phyloP scores from a whole-genome alignment of 2,113 vertebrate species.

The Cheilinus undulatus region DNA sequence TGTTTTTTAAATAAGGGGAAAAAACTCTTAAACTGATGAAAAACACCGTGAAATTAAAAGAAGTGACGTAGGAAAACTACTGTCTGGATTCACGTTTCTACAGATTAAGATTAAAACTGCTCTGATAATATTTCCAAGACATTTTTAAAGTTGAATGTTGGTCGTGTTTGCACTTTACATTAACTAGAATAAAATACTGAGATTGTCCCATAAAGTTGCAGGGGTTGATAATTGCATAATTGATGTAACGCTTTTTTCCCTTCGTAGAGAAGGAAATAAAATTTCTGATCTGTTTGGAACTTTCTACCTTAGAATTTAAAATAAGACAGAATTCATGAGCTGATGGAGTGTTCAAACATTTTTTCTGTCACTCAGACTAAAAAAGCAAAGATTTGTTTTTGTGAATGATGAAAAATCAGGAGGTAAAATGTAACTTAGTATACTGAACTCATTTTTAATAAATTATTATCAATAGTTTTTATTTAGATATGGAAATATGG shows the following conservation, averaged over 20 bases:
- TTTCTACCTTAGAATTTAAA: too few species aligned
- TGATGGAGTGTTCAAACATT: too few species aligned
- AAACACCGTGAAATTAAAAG: background rate
- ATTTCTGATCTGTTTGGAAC: too few species aligned
- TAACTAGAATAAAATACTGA: background rate
- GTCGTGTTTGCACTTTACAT: background rate
- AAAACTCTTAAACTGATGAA: background rate
- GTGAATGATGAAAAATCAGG: background rate
- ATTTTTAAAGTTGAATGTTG: too few species aligned
- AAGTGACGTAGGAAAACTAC: background rate
- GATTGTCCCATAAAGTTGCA: constrained; percentile 3
- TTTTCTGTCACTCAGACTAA: background rate
- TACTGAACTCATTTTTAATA: background rate
- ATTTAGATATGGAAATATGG: too few species aligned
- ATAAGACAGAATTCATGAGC: too few species aligned
- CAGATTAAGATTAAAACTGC: background rate
- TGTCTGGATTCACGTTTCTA: background rate
- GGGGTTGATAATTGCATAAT: too few species aligned
- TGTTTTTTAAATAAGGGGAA: too few species aligned
- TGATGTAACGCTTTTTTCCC: too few species aligned
- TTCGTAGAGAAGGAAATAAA: too few species aligned
- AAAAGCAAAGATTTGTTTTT: constrained; percentile 10
- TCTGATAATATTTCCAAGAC: background rate
- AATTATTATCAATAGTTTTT: too few species aligned
- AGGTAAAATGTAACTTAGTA: constrained; percentile 10